Conservation (phyloP, 2,888 invertebrate genomes). For the Parthenolecanium corni region DNA sequence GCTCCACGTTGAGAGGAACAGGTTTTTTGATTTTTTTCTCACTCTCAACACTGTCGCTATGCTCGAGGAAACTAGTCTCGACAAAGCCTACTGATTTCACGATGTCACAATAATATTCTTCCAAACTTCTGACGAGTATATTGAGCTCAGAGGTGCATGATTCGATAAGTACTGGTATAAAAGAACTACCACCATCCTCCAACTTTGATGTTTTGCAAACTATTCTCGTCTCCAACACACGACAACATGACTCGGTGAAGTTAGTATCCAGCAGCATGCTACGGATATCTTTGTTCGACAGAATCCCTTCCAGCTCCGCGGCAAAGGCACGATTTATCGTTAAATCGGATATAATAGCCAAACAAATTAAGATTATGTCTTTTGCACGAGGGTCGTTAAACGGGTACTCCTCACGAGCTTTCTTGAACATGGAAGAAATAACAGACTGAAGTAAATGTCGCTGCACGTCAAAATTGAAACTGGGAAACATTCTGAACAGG, state of each 20-base stretch:
- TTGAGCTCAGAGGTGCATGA: conserved; percentile 9
- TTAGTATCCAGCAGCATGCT: conserved; percentile 45
- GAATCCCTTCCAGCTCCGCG: conserved; percentile 48
- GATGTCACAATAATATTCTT: conserved; percentile 10
- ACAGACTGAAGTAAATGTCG: conserved; percentile 49
- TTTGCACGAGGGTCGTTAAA: conserved; percentile 38
- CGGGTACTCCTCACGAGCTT: conserved; percentile 44
- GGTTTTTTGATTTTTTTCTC: neutral
- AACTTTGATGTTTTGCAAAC: conserved; percentile 30
- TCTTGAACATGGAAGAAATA: conserved; percentile 50
- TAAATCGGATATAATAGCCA: conserved; percentile 49
- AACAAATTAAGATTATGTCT: conserved; percentile 48
- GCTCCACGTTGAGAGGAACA: neutral
- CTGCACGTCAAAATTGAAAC: conserved; percentile 45
- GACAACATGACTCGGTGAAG: conserved; percentile 49
- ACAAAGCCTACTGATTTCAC: neutral
- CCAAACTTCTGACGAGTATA: conserved; percentile 15
- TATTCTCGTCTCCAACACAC: conserved; percentile 45
- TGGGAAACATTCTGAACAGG: conserved; percentile 47
- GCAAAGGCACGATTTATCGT: conserved; percentile 47
- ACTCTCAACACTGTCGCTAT: neutral
- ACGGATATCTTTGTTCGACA: conserved; percentile 47
- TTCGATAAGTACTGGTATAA: conserved; percentile 17
- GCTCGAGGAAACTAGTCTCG: neutral
- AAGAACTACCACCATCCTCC: conserved; percentile 10